Evolutionary conservation across 1,140 invertebrate species (phyloP).

Genomic region (Drosophila virilis): DNA sequence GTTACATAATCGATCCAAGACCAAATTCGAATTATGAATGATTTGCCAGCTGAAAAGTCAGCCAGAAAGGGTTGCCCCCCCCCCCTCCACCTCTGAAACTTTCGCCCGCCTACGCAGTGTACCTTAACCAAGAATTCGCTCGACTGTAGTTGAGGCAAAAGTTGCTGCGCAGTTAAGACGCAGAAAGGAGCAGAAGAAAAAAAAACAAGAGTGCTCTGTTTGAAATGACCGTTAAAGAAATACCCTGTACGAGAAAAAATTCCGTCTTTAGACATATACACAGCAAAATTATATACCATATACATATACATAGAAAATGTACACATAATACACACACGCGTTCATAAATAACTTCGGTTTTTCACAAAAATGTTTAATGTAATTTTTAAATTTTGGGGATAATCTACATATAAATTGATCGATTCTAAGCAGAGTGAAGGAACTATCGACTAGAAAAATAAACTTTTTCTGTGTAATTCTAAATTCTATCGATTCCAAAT

Average conservation of each 20-base stretch:
- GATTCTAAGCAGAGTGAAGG: too few species aligned
- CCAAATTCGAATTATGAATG: slow-evolving; percentile 40
- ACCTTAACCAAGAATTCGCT: not conserved
- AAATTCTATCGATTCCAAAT: too few species aligned
- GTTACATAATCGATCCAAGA: slow-evolving; percentile 19
- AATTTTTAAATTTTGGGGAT: too few species aligned
- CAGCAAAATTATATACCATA: too few species aligned
- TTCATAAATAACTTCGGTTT: too few species aligned
- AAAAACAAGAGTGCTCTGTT: not conserved
- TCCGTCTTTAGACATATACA: too few species aligned
- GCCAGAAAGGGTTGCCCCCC: slow-evolving; percentile 18
- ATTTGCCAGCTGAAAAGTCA: slow-evolving; percentile 30
- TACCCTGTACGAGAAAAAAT: not conserved
- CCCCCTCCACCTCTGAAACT: not conserved
- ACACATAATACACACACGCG: too few species aligned
- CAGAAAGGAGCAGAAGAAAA: slow-evolving; percentile 1
- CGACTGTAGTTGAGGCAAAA: slow-evolving; percentile 17
- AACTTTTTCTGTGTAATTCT: too few species aligned
- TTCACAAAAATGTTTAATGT: too few species aligned
- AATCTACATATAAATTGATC: too few species aligned
- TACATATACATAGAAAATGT: too few species aligned
- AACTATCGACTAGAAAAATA: too few species aligned
- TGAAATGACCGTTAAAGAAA: not conserved
- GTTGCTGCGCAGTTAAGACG: slow-evolving; percentile 7
- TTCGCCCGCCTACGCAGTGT: not conserved